Evolutionary conservation across 2,113 vertebrate genomes (phyloP).

Genomic region (Vidua macroura): DNA sequence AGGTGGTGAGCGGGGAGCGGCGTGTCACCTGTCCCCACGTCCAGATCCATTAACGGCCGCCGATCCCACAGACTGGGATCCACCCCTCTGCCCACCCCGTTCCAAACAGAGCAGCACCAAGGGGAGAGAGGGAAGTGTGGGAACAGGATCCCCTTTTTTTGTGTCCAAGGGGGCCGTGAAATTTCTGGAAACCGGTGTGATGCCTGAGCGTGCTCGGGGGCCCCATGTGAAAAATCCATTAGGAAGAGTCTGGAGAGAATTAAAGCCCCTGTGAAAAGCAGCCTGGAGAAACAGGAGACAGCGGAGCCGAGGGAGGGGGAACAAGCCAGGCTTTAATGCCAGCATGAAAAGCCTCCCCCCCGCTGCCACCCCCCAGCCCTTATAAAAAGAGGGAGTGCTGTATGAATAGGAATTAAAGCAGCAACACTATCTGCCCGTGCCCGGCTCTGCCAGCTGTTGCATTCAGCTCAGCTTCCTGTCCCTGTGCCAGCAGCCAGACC

Average conservation of each 20-base stretch:
- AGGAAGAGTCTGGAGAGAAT: conserved; percentile 62
- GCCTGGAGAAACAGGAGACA: conserved; percentile 39
- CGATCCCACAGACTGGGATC: neutral
- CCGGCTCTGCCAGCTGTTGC: conserved; percentile 66
- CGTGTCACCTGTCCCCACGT: neutral
- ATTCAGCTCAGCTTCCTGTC: conserved; percentile 61
- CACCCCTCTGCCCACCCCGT: neutral
- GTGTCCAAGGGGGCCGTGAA: neutral
- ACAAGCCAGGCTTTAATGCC: conserved; percentile 46
- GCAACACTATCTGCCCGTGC: conserved; percentile 17
- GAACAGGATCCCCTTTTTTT: conserved; percentile 1
- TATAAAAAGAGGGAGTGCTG: conserved; percentile 27
- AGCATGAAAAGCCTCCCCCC: neutral
- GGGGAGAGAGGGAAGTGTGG: neutral
- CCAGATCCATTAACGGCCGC: fast-evolving
- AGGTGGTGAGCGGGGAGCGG: neutral
- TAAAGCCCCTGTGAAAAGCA: conserved; percentile 32
- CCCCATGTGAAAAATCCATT: conserved; percentile 61
- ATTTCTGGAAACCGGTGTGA: neutral
- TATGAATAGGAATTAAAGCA: conserved; percentile 21
- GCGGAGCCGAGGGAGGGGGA: neutral
- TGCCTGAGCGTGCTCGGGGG: neutral
- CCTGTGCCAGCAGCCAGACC: conserved; percentile 27
- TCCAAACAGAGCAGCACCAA: neutral
- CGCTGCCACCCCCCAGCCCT: neutral